A percentile compares a stretch with the other conserved stretches of the same genome.
phyloP scores from a whole-genome alignment of 2,797 vertebrate species.

The Manis javanica region DNA sequence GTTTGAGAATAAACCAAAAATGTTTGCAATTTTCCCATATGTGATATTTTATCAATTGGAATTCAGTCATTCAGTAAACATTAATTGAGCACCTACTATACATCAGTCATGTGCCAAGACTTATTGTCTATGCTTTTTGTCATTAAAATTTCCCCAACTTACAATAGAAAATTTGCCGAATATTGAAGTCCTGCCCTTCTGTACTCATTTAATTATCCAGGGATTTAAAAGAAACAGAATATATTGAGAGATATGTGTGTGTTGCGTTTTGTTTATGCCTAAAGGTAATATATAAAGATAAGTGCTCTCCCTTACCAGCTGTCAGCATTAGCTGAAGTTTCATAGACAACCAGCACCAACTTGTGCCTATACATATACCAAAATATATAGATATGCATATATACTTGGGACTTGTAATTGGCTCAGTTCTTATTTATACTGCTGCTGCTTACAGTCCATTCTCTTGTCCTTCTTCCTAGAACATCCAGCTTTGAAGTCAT shows the following conservation, averaged over 20 bases:
- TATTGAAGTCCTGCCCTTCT: not conserved
- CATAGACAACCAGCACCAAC: too few species aligned
- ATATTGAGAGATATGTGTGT: not conserved
- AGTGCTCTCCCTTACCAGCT: too few species aligned
- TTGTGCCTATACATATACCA: not conserved
- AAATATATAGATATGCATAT: not conserved
- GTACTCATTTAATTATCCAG: not conserved
- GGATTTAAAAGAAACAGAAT: slow-evolving; percentile 3
- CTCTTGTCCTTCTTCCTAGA: not conserved
- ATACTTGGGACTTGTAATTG: not conserved
- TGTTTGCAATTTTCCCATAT: not conserved
- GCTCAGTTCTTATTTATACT: not conserved
- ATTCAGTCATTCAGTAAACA: not conserved
- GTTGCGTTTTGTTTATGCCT: not conserved
- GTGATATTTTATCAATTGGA: not conserved
- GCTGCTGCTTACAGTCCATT: not conserved
- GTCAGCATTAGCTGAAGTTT: too few species aligned
- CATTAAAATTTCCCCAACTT: not conserved
- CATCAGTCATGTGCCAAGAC: too few species aligned
- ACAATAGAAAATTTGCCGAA: not conserved
- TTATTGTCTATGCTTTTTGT: not conserved
- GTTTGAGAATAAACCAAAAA: not conserved
- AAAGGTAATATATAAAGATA: not conserved
- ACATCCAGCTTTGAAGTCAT: not conserved
- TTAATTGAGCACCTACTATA: not conserved